Evolutionary conservation across 2,888 invertebrate genomes (phyloP).

Genomic region (Dynastes hyllus): DNA sequence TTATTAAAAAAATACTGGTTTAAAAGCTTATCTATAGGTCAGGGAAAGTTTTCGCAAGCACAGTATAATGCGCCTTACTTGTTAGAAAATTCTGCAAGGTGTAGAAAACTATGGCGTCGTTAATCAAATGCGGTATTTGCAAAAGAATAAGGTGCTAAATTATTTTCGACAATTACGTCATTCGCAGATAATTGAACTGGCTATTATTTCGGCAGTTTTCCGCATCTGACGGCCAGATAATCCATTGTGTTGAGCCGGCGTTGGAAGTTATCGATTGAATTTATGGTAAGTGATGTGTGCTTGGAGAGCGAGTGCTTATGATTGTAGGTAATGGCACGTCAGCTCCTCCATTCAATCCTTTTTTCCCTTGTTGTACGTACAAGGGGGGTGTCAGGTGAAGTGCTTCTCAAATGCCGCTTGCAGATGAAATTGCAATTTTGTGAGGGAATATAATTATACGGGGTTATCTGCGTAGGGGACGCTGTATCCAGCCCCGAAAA

Average conservation of each 20-base stretch:
- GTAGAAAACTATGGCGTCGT: neutral
- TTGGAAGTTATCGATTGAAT: conserved; percentile 64
- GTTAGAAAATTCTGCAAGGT: no score
- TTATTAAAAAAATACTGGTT: no score
- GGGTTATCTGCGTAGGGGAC: neutral
- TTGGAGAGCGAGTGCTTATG: conserved; percentile 61
- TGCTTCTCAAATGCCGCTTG: conserved; percentile 6
- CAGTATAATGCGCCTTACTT: no score
- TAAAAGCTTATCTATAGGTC: no score
- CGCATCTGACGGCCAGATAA: conserved; percentile 54
- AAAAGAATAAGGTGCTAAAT: conserved; percentile 7
- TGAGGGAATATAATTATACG: conserved; percentile 7
- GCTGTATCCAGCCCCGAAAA: no score
- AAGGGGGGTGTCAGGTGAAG: neutral
- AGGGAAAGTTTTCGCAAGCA: no score
- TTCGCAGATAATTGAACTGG: conserved; percentile 61
- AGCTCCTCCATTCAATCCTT: conserved; percentile 57
- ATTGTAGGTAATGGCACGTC: conserved; percentile 63
- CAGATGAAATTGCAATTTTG: conserved; percentile 24
- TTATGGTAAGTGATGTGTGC: conserved; percentile 62
- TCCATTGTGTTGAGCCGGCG: conserved; percentile 51
- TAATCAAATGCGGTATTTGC: conserved; percentile 1
- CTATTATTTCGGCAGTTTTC: conserved; percentile 62
- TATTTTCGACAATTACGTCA: conserved; percentile 58
- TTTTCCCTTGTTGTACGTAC: conserved; percentile 13